Conservation (phyloP, 2,113 vertebrate genomes). For the rat (Rattus norvegicus) region GRCr8 NC_086019.1:186323001-186323500, state of each 20-base stretch:
- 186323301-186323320: neutral
- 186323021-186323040: slow-evolving; percentile 82
- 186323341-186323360: neutral
- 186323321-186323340: neutral
- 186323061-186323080: slow-evolving; percentile 78
- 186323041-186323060: slow-evolving; percentile 77
- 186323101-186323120: slow-evolving; percentile 80
- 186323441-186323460: neutral
- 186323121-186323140: slow-evolving; percentile 75
- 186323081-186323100: slow-evolving; percentile 80
- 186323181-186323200: slow-evolving; percentile 57
- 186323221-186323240: neutral
- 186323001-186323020: slow-evolving; percentile 70
- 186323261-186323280: neutral
- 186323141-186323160: slow-evolving; percentile 73
- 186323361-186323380: rapidly evolving
- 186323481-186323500: neutral
- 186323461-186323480: neutral
- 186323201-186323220: slow-evolving; percentile 1
- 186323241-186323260: neutral
- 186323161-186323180: slow-evolving; percentile 69
- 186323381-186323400: neutral
- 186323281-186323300: neutral
- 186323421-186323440: neutral
- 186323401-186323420: neutral